Conservation (phyloP, 2,888 invertebrate species). For the Hyalella azteca region DNA sequence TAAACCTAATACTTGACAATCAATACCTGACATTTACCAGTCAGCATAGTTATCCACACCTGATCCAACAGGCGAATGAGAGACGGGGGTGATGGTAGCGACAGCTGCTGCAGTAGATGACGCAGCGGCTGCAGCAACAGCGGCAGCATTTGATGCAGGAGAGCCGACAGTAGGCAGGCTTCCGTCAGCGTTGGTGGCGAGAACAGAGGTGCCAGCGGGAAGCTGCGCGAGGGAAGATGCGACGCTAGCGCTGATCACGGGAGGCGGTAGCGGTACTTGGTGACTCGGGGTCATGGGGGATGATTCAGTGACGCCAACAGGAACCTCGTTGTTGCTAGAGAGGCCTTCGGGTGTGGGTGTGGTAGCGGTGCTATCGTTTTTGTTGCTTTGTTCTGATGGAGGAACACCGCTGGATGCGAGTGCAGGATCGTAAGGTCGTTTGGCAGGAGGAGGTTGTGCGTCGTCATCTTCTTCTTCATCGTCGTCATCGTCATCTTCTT, state of each 20-base stretch:
- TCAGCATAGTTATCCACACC: no score
- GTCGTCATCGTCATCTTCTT: constrained; percentile 39
- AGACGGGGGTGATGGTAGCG: constrained; percentile 27
- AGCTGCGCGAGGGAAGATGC: constrained; percentile 31
- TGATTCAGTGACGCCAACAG: background rate
- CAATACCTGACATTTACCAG: no score
- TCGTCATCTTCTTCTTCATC: constrained; percentile 38
- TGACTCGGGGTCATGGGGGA: background rate
- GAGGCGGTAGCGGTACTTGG: background rate
- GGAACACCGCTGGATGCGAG: constrained; percentile 10
- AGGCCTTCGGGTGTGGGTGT: background rate
- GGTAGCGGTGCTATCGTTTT: background rate
- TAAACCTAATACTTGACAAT: no score
- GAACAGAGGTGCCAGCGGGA: constrained; percentile 5
- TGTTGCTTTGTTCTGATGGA: constrained; percentile 3
- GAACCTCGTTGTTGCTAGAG: background rate
- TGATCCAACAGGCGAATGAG: background rate
- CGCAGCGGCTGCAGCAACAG: constrained; percentile 15
- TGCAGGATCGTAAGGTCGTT: constrained; percentile 42
- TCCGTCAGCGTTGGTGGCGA: constrained; percentile 3
- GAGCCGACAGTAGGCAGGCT: background rate
- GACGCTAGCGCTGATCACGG: constrained; percentile 33
- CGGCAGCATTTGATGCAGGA: background rate
- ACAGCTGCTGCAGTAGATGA: constrained; percentile 35
- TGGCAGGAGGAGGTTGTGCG: constrained; percentile 43